Percentiles rank a stretch among this genome's conserved stretches.
Conservation (phyloP, 2,888 invertebrate genomes). For the Drosophila melanosoma region DNA sequence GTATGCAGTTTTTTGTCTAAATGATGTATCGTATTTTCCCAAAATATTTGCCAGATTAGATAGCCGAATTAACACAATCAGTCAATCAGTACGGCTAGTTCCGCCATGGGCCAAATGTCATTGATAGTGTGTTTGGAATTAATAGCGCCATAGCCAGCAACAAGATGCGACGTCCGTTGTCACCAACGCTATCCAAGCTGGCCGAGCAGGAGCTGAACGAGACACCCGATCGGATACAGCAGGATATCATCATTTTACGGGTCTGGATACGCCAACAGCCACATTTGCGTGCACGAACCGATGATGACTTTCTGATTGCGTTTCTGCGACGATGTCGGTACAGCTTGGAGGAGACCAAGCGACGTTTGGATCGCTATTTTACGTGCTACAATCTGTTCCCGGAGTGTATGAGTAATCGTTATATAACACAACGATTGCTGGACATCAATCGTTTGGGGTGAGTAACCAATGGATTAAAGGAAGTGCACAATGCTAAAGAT, state of each 20-base stretch:
- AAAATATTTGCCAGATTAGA: conserved; percentile 60
- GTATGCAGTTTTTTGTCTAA: conserved; percentile 20
- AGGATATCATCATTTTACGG: conserved; percentile 85
- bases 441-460: conserved; percentile 78
- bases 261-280: conserved; percentile 86
- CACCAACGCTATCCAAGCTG: conserved; percentile 78
- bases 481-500: not conserved
- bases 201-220: conserved; percentile 86
- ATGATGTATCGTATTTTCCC: conserved; percentile 47
- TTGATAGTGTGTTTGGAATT: conserved; percentile 26
- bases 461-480: conserved; percentile 17
- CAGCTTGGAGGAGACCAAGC: conserved; percentile 79
- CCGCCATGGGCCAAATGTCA: conserved; percentile 32
- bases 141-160: conserved; percentile 41
- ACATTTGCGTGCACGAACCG: conserved; percentile 84
- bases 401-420: conserved; percentile 74
- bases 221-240: conserved; percentile 84
- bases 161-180: conserved; percentile 76
- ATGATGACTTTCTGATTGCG: conserved; percentile 77
- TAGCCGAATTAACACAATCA: conserved; percentile 48
- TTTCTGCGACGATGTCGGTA: conserved; percentile 77
- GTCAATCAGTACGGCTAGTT: conserved; percentile 24
- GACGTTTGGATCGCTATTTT: conserved; percentile 76
- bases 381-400: conserved; percentile 74
- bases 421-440: conserved; percentile 67